These are phyloP conservation scores for Fulica atra DNA, from an alignment of 2,113 vertebrate species.

Conservation along the genomic window DNA sequence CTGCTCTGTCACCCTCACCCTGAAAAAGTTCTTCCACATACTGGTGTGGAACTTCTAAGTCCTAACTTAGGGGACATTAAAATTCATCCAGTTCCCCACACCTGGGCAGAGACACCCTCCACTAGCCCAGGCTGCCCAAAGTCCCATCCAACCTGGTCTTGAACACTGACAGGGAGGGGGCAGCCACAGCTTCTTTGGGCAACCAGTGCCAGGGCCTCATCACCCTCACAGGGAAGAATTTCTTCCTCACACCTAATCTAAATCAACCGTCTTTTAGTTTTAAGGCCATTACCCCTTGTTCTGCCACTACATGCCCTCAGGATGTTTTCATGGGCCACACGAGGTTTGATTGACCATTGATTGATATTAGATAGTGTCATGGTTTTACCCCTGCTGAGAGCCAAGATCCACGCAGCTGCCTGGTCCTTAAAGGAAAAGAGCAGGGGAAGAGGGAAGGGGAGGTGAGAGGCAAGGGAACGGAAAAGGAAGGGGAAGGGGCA, in stretches of 20 bases:
- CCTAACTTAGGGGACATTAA: neutral
- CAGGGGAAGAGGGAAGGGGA: too few species aligned
- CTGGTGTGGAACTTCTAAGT: too few species aligned
- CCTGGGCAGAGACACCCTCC: too few species aligned
- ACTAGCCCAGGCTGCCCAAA: neutral
- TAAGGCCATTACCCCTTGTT: neutral
- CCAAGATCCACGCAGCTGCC: too few species aligned
- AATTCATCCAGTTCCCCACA: too few species aligned
- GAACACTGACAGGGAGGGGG: neutral
- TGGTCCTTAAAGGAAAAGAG: too few species aligned
- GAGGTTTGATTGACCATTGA: neutral
- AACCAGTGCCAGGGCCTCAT: neutral
- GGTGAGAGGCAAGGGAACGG: too few species aligned
- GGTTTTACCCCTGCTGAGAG: too few species aligned
- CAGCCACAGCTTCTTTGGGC: neutral
- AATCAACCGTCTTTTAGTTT: neutral
- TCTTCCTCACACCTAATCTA: neutral
- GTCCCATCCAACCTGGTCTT: neutral
- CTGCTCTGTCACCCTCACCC: too few species aligned
- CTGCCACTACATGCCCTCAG: too few species aligned
- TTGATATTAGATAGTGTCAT: neutral
- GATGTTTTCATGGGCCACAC: neutral
- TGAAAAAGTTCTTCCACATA: too few species aligned
- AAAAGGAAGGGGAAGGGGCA: too few species aligned
- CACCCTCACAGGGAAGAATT: neutral